These are phyloP conservation scores for Acronicta alni DNA, from an alignment of 2,888 invertebrate species.

Conservation along the genomic window DNA sequence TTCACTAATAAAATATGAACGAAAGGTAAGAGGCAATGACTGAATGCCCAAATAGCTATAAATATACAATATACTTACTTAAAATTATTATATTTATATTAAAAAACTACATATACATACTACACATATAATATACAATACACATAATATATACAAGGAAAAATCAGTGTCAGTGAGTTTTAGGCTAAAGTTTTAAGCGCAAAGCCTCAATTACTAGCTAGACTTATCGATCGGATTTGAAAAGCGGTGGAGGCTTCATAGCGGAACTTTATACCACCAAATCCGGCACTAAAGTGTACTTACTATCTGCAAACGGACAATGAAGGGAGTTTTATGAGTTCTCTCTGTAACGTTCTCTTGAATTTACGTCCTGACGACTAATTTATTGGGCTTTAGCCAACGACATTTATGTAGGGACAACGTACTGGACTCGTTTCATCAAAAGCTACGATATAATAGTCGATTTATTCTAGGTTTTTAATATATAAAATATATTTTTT, in stretches of 20 bases:
- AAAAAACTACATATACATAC: too few relatives aligned
- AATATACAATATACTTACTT: too few relatives aligned
- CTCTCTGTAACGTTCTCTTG: constrained; percentile 20
- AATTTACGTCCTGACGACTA: constrained; percentile 21
- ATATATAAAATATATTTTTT: too few relatives aligned
- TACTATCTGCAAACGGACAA: constrained; percentile 7
- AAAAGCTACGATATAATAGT: too few relatives aligned
- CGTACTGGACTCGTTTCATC: not conserved
- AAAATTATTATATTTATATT: too few relatives aligned
- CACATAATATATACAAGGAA: too few relatives aligned
- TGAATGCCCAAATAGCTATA: too few relatives aligned
- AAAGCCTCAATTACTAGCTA: constrained; percentile 15
- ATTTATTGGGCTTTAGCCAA: constrained; percentile 27
- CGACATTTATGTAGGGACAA: constrained; percentile 9
- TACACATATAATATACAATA: too few relatives aligned
- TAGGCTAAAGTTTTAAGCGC: constrained; percentile 24
- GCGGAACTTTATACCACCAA: constrained; percentile 18
- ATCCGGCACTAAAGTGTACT: constrained; percentile 12
- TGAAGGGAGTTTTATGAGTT: constrained; percentile 39
- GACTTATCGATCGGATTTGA: constrained; percentile 11
- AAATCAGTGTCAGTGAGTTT: too few relatives aligned
- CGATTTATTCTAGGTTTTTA: too few relatives aligned
- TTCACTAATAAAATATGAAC: too few relatives aligned
- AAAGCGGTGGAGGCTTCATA: constrained; percentile 16
- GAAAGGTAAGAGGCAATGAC: too few relatives aligned